Conservation (phyloP, 2,797 vertebrate species). For the Tarsius wallacei region DNA sequence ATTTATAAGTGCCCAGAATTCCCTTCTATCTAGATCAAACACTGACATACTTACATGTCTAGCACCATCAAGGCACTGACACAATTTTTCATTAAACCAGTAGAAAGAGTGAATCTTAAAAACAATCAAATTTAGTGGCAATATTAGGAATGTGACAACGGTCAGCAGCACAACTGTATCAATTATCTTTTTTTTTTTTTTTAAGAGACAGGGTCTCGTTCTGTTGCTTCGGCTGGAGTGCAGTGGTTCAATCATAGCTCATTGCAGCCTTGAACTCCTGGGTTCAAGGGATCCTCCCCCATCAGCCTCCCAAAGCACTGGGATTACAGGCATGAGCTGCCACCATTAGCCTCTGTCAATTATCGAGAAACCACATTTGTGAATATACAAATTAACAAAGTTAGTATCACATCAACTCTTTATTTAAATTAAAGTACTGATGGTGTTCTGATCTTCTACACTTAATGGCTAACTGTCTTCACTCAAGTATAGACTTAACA, state of each 20-base stretch:
- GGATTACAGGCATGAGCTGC: too few species aligned
- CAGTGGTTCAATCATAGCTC: too few species aligned
- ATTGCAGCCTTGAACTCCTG: too few species aligned
- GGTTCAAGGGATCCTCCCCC: too few species aligned
- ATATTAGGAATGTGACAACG: not conserved
- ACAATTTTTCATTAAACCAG: not conserved
- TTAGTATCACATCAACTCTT: not conserved
- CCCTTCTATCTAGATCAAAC: not conserved
- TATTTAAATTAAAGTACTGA: slow-evolving; percentile 8
- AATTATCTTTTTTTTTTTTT: not conserved
- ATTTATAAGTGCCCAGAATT: not conserved
- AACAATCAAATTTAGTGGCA: not conserved
- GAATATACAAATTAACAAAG: slow-evolving; percentile 20
- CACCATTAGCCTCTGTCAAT: not conserved
- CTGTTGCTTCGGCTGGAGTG: too few species aligned
- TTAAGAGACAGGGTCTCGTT: too few species aligned
- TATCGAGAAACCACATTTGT: slow-evolving; percentile 17
- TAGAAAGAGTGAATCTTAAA: slow-evolving; percentile 20
- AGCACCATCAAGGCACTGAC: not conserved
- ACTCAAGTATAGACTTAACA: slow-evolving; percentile 4
- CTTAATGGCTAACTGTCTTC: slow-evolving; percentile 3
- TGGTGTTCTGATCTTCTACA: not conserved
- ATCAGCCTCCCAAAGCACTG: too few species aligned
- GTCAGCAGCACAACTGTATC: not conserved
- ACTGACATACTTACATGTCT: not conserved